Evolutionary conservation across 2,888 invertebrate species (phyloP).

Genomic region (Lydus trimaculatus): DNA sequence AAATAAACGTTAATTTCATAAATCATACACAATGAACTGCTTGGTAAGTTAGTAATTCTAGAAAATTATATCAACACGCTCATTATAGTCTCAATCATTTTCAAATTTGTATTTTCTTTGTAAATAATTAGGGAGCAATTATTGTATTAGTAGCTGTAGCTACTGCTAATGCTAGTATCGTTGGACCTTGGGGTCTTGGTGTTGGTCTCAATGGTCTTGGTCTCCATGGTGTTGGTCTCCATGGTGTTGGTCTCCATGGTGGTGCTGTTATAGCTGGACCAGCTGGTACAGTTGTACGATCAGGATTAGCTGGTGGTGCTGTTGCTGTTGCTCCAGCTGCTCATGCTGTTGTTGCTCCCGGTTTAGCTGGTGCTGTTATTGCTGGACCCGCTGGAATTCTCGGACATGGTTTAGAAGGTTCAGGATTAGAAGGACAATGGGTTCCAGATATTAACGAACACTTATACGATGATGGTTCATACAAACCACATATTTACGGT

Average conservation of each 20-base stretch:
- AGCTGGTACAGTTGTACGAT: conserved; percentile 20
- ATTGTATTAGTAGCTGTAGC: conserved; percentile 27
- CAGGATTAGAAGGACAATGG: conserved; percentile 46
- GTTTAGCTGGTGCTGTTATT: conserved; percentile 13
- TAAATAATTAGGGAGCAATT: conserved; percentile 13
- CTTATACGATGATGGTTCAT: conserved; percentile 50
- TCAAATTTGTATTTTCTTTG: background rate
- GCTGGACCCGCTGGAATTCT: conserved; percentile 17
- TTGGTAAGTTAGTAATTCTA: conserved; percentile 26
- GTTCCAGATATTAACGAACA: conserved; percentile 48
- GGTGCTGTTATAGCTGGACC: conserved; percentile 23
- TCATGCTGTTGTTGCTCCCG: conserved; percentile 11
- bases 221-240: conserved; percentile 1
- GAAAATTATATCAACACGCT: background rate
- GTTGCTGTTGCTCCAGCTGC: conserved; percentile 16
- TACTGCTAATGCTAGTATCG: conserved; percentile 21
- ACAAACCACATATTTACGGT: conserved; percentile 44
- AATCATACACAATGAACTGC: conserved; percentile 28
- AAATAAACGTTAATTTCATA: background rate
- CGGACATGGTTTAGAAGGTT: conserved; percentile 18
- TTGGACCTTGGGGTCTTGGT: conserved; percentile 16
- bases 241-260: conserved; percentile 1
- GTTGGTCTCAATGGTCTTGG: conserved; percentile 4
- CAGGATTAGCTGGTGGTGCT: conserved; percentile 6
- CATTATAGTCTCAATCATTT: background rate